Base-by-base conservation (phyloP, 2,797 vertebrate genomes). In the Sebastolobus altivelis region DNA sequence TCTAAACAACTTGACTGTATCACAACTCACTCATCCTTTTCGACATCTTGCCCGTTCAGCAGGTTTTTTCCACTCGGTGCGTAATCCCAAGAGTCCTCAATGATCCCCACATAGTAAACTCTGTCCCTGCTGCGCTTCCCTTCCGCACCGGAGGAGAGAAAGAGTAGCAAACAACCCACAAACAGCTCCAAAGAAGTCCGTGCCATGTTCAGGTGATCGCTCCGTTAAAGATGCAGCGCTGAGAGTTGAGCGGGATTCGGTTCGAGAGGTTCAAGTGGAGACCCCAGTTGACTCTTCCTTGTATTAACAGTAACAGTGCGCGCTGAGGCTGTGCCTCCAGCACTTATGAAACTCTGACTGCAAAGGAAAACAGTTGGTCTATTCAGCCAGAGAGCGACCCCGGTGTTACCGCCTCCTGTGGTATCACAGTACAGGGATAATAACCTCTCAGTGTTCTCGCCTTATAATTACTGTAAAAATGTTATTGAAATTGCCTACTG, bases 51-150 rank as follows among this genome's bases (percentile, higher is more conserved):
- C 12, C 95, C 96, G 0, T 93, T 98, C n/a, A 99, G 94, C 29
- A 96, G 86, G 29, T 98, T 97, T 93, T 95, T 96, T 29, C 96
- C 96, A 13, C 95, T 96, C 0, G 97, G 98, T 2, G 97, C 97
- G 69, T 99, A 99, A 89, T 98, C 92, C 98, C 98, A 99, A 2
- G 82, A 72, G 72, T 96, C 97, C 84, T 99, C 98, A 84, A 94
- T 91, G 89, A 98, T 97, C 22, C 96, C 98, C 0, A 99, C 91
- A 78, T 97, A 96, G 90, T 97, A 99, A 38, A 94, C 96, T 81
- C 96, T 96, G 16, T 94, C 84, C 61, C 67, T 72, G 82, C 81
- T 3, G 71, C 68, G 72, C 31, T n/a, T 58, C 10, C n/a, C 71
- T 3, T 55, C 79, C 38, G 80, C 72, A 0, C 46, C 60, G 38